These are phyloP conservation scores for Selene dorsalis DNA, from an alignment of 2,797 vertebrate species.

Conservation along the genomic window DNA sequence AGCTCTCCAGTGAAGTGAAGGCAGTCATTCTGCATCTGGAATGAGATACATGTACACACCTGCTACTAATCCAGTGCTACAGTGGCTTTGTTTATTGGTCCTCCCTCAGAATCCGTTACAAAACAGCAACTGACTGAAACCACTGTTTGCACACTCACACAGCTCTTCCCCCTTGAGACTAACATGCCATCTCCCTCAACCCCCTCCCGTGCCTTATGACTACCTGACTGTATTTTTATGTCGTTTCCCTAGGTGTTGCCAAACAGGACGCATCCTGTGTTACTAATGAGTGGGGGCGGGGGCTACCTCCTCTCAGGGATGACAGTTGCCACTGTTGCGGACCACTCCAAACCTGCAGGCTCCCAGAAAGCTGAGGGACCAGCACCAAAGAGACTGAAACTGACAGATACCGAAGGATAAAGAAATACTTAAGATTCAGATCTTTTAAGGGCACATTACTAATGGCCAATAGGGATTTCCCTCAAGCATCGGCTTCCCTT, in stretches of 20 bases:
- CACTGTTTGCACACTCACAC: not conserved
- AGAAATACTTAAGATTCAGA: conserved; percentile 14
- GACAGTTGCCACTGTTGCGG: conserved; percentile 86
- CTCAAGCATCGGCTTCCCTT: conserved; percentile 22
- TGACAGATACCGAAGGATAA: conserved; percentile 80
- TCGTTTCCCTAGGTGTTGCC: conserved; percentile 88
- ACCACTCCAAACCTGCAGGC: conserved; percentile 71
- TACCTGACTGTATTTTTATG: conserved; percentile 37
- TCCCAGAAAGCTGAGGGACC: conserved; percentile 82
- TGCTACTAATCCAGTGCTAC: not conserved
- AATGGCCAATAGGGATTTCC: conserved; percentile 6
- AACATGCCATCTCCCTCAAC: conserved; percentile 14
- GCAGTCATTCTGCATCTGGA: not conserved
- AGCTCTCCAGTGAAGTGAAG: not conserved
- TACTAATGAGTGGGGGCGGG: conserved; percentile 95
- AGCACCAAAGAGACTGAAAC: conserved; percentile 89
- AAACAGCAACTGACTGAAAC: not conserved
- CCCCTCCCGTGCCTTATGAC: conserved; percentile 1
- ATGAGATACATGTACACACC: not conserved
- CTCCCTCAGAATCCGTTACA: not conserved
- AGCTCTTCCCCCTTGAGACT: not conserved
- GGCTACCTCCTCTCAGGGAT: conserved; percentile 95
- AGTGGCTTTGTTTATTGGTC: not conserved
- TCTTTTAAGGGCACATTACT: conserved; percentile 35
- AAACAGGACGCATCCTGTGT: conserved; percentile 94